phyloP scores from a whole-genome alignment of 2,113 vertebrate genomes.

The Miniopterus natalensis region DNA sequence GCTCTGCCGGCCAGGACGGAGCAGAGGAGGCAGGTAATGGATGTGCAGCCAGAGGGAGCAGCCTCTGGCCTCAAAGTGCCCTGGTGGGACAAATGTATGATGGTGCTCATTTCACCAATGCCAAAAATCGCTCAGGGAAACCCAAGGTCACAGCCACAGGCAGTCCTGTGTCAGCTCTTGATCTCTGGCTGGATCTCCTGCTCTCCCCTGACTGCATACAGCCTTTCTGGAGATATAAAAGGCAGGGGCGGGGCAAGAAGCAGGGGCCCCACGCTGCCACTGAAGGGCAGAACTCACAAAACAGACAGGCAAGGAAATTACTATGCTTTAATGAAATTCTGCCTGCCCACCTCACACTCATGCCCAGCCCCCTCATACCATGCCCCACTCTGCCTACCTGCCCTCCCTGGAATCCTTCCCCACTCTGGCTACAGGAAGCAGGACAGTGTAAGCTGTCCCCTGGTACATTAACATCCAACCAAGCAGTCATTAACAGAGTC shows the following conservation, averaged over 20 bases:
- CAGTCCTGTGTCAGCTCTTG: neutral
- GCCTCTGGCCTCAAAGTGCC: neutral
- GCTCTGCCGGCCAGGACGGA: neutral
- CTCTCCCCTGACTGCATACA: neutral
- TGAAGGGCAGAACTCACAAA: neutral
- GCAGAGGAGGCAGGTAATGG: neutral
- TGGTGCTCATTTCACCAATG: neutral
- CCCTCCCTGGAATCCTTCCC: neutral
- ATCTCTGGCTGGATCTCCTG: neutral
- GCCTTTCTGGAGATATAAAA: neutral
- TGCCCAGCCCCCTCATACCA: no score
- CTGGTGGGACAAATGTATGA: accelerated
- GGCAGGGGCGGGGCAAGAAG: neutral
- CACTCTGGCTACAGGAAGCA: neutral
- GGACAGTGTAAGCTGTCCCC: slow-evolving; percentile 55
- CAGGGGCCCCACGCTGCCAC: no score
- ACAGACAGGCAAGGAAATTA: neutral
- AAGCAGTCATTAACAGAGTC: slow-evolving; percentile 69
- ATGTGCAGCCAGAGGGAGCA: accelerated
- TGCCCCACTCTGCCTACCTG: no score
- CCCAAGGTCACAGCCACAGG: neutral
- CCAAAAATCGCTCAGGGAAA: neutral
- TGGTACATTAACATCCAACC: slow-evolving; percentile 60
- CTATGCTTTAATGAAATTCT: neutral
- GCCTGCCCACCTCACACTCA: accelerated